Percentiles rank a stretch among this genome's conserved stretches.
Conservation (phyloP, 2,797 vertebrate species). For the Acipenser transmontanus region DNA sequence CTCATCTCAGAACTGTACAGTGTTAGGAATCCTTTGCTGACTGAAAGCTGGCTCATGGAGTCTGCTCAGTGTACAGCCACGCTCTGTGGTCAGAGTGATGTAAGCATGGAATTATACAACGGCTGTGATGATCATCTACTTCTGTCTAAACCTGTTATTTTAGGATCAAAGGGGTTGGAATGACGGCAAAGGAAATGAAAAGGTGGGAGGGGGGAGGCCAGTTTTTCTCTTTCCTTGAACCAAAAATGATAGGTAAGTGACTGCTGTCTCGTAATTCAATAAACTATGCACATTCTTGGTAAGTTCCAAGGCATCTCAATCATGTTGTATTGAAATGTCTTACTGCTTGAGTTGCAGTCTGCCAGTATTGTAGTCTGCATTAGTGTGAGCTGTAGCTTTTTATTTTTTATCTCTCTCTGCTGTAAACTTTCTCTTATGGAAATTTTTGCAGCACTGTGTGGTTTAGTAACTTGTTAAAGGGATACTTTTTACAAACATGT, state of each 20-base stretch:
- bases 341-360: neutral
- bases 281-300: neutral
- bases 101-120: constrained; percentile 12
- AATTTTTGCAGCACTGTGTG: neutral
- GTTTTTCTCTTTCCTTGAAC: neutral
- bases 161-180: constrained; percentile 9
- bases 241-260: constrained; percentile 9
- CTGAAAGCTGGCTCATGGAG: constrained; percentile 7
- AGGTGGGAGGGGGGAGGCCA: neutral
- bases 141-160: constrained; percentile 14
- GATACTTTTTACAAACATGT: no score
- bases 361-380: neutral
- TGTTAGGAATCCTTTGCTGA: neutral
- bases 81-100: constrained; percentile 11
- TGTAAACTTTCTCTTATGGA: neutral
- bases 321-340: neutral
- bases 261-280: neutral
- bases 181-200: neutral
- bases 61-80: neutral
- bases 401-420: constrained; percentile 5
- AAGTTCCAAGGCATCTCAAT: neutral
- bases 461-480: no score
- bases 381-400: neutral
- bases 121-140: constrained; percentile 11
- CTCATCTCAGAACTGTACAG: neutral